Evolutionary conservation across 2,113 vertebrate species (phyloP), one percentile per base, ranked within the genome.

Genomic region (Pao palembangensis): DNA sequence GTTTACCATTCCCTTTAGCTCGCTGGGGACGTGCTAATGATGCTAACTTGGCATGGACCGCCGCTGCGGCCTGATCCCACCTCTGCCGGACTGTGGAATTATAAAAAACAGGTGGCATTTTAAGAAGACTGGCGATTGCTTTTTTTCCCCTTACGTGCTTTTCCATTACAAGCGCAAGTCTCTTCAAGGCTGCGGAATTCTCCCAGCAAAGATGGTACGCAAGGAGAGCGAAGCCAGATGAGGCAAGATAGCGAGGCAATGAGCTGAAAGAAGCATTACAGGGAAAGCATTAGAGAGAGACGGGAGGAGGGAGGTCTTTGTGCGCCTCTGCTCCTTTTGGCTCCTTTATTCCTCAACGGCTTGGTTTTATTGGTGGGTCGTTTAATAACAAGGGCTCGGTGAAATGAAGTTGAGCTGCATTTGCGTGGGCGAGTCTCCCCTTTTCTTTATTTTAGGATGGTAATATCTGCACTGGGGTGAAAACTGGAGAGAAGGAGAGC

Each of bases 81-180:
- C 75, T 86, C 79, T 83, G 82, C 67, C 70, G 79, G 82, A 81
- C 85, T 34, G 20, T 28, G 0, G 31, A 88, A 57, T 83, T 74
- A 86, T 90, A 82, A 89, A 92, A 93, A 90, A 87, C 90, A 92
- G 83, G 86, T 90, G 88, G 69, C 55, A 75, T 57, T 79, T 73
- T 66, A 67, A 74, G 86, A 87, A 89, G 85, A 88, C 81, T 89
- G 85, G 84, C 86, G 83, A 83, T 82, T 85, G 90, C 82, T 78
- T 85, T 17, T 17, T 69, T 43, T 43, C 48, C 59, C 74, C 50
- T 70, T 28, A 71, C 61, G 77, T 79, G 73, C 83, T 79, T 83
- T 80, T 67, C 66, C 43, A 64, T 80, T 83, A 73, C 76, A 79
- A 66, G 75, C 72, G 61, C 71, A 49, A 79, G 67, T 56, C 79